phyloP scores from a whole-genome alignment of 2,888 invertebrate genomes.

The Hofmannophila pseudospretella region DNA sequence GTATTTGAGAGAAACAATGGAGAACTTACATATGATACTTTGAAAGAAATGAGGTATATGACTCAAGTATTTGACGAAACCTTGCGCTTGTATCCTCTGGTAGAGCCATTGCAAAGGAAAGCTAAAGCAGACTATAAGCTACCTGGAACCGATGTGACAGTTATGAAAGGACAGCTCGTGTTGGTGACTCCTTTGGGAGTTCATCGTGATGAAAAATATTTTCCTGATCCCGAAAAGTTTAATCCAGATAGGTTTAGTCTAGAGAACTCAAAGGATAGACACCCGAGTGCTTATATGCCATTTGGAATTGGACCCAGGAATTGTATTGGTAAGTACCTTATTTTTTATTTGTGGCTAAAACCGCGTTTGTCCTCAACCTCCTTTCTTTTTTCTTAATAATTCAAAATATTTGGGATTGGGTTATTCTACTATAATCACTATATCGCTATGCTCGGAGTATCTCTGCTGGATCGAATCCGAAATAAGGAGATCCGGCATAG shows the following conservation, averaged over 20 bases:
- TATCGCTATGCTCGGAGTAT: no score
- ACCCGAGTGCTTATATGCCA: conserved; percentile 17
- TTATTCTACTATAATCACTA: no score
- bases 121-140: conserved; percentile 39
- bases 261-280: conserved; percentile 18
- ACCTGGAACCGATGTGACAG: conserved; percentile 33
- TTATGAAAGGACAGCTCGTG: conserved; percentile 31
- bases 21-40: conserved; percentile 37
- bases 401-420: no score
- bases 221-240: conserved; percentile 26
- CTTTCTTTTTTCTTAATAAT: no score
- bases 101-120: conserved; percentile 42
- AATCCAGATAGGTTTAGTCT: conserved; percentile 31
- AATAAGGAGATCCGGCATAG: no score
- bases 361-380: no score
- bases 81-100: conserved; percentile 58
- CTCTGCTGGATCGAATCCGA: no score
- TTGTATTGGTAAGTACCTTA: conserved; percentile 15
- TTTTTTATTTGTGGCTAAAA: no score
- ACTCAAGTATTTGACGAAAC: conserved; percentile 55
- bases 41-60: conserved; percentile 45
- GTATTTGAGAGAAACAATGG: conserved; percentile 32
- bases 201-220: conserved; percentile 51
- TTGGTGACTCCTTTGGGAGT: conserved; percentile 34
- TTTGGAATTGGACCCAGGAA: conserved; percentile 23